phyloP scores from a whole-genome alignment of 2,113 vertebrate species.

The Menura novaehollandiae region DNA sequence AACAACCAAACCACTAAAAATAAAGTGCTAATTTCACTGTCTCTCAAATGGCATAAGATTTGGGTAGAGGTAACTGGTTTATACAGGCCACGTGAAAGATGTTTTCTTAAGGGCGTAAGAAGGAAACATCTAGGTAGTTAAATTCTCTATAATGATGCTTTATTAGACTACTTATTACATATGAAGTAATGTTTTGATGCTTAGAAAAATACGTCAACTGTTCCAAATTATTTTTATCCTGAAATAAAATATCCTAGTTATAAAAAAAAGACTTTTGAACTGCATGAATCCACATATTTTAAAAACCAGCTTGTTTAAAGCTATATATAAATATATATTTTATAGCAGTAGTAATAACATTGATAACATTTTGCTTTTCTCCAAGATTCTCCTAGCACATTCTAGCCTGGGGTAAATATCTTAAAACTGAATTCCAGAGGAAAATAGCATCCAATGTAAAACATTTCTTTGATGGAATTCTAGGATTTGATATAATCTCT shows the following conservation, averaged over 20 bases:
- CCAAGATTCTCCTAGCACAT: neutral
- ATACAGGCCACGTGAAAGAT: neutral
- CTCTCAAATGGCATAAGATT: neutral
- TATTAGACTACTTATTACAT: neutral
- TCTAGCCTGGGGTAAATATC: neutral
- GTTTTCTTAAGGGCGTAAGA: neutral
- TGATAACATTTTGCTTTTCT: neutral
- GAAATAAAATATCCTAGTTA: neutral
- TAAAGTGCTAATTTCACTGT: neutral
- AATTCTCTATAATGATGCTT: neutral
- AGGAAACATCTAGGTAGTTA: neutral
- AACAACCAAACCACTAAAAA: neutral
- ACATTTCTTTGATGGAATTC: neutral
- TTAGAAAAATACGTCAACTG: neutral
- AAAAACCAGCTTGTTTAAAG: neutral
- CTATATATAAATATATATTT: neutral
- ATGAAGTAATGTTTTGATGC: neutral
- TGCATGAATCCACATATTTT: neutral
- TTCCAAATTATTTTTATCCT: neutral
- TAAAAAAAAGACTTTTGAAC: neutral
- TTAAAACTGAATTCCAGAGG: neutral
- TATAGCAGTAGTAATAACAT: neutral
- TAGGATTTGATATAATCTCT: neutral
- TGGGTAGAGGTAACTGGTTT: neutral
- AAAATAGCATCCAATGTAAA: neutral